phyloP scores from a whole-genome alignment of 2,888 invertebrate species.

The Chalcosyrphus nemorum region DNA sequence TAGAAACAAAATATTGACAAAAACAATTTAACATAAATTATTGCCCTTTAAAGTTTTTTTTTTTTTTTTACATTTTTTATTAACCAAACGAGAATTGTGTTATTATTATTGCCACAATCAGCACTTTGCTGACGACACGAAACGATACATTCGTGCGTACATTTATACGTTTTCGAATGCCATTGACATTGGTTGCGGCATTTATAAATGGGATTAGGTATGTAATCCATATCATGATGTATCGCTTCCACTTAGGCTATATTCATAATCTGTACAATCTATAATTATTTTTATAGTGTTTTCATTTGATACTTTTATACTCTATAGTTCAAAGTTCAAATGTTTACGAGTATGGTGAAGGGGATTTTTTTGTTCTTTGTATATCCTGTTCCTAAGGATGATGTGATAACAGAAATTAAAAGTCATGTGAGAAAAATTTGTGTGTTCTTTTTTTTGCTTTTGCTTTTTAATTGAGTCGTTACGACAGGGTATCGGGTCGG shows the following conservation, averaged over 20 bases:
- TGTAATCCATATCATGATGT: conserved; percentile 29
- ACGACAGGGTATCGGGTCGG: conserved; percentile 14
- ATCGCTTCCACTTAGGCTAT: conserved; percentile 2
- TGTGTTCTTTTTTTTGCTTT: too few species aligned
- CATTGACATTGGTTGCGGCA: conserved; percentile 8
- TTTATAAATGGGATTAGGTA: not conserved
- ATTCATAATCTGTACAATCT: conserved; percentile 13
- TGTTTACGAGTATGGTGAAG: not conserved
- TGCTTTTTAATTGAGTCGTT: conserved; percentile 25
- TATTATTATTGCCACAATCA: conserved; percentile 26
- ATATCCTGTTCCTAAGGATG: not conserved
- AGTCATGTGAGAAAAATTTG: conserved; percentile 49
- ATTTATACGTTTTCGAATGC: not conserved
- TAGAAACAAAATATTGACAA: conserved; percentile 22
- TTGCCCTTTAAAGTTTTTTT: conserved; percentile 11
- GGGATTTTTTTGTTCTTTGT: not conserved
- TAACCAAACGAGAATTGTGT: not conserved
- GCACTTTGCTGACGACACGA: conserved; percentile 23
- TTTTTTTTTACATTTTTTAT: not conserved
- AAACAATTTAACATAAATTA: conserved; percentile 27
- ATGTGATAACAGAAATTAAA: not conserved
- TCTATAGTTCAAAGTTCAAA: not conserved
- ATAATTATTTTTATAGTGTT: not conserved
- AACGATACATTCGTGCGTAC: not conserved
- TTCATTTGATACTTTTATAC: not conserved